Evolutionary conservation across 2,797 vertebrate genomes (phyloP).

Genomic region (Petrocephalus schoutedeni): DNA sequence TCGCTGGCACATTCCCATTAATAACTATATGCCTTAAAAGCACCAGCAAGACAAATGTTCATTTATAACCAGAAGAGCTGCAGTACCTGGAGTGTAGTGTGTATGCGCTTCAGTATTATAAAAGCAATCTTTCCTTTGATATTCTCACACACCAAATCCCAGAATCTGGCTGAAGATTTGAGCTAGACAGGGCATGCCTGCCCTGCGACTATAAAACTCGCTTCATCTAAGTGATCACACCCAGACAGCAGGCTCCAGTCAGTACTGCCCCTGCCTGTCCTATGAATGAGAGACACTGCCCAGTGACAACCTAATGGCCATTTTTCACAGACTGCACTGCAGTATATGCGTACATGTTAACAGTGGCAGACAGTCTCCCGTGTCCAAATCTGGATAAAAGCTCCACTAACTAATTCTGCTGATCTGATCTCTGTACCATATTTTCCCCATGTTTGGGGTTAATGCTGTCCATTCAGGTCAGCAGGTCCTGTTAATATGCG

Average conservation of each 20-base stretch:
- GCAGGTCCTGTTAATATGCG: neutral
- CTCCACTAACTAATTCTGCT: neutral
- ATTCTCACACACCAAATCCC: neutral
- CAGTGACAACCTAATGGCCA: neutral
- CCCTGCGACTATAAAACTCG: neutral
- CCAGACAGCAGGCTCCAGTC: neutral
- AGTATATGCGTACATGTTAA: neutral
- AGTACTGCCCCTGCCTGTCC: neutral
- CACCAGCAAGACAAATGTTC: neutral
- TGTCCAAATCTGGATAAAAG: neutral
- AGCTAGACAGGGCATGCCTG: neutral
- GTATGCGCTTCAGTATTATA: neutral
- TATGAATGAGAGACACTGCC: neutral
- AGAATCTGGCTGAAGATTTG: conserved; percentile 5
- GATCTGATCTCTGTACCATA: neutral
- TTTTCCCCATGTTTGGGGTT: neutral
- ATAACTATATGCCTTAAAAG: neutral
- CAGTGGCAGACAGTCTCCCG: neutral
- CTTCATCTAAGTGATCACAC: neutral
- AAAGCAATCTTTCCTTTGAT: neutral
- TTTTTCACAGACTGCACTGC: neutral
- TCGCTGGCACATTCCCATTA: neutral
- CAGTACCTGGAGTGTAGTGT: neutral
- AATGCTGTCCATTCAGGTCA: neutral
- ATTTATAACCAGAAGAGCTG: neutral